Evolutionary conservation across 2,113 vertebrate genomes (phyloP).

Genomic region (Lucifuga dentata): DNA sequence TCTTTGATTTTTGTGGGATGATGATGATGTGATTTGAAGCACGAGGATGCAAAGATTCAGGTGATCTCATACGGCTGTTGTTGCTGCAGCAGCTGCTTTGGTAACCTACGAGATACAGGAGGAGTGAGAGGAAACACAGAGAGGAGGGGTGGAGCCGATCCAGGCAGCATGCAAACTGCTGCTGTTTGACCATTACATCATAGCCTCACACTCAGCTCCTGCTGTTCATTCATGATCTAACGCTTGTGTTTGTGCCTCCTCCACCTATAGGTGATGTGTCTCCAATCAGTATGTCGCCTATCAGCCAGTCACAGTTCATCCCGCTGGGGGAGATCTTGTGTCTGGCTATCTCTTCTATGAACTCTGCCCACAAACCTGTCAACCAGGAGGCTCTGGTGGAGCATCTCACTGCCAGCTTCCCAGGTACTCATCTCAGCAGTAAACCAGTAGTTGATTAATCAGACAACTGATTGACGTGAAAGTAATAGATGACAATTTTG

Average conservation of each 20-base stretch:
- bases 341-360: slow-evolving; percentile 99
- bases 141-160: slow-evolving; percentile 71
- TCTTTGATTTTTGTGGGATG: neutral
- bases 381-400: slow-evolving; percentile 98
- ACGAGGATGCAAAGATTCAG: slow-evolving; percentile 13
- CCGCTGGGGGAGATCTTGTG: slow-evolving; percentile 99
- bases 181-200: slow-evolving; percentile 82
- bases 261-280: slow-evolving; percentile 95
- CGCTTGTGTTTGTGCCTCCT: slow-evolving; percentile 51
- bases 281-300: slow-evolving; percentile 99
- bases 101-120: slow-evolving; percentile 59
- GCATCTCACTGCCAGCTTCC: slow-evolving; percentile 97
- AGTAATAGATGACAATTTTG: no score
- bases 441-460: neutral
- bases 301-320: slow-evolving; percentile 99
- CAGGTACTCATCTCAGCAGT: slow-evolving; percentile 85
- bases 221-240: slow-evolving; percentile 77
- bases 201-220: slow-evolving; percentile 76
- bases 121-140: slow-evolving; percentile 60
- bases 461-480: no score
- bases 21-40: slow-evolving; percentile 1
- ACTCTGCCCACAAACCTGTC: slow-evolving; percentile 96
- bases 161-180: slow-evolving; percentile 69
- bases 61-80: slow-evolving; percentile 40
- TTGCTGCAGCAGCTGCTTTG: slow-evolving; percentile 63